phyloP scores from a whole-genome alignment of 2,888 invertebrate genomes.

The Anodontia alba region DNA sequence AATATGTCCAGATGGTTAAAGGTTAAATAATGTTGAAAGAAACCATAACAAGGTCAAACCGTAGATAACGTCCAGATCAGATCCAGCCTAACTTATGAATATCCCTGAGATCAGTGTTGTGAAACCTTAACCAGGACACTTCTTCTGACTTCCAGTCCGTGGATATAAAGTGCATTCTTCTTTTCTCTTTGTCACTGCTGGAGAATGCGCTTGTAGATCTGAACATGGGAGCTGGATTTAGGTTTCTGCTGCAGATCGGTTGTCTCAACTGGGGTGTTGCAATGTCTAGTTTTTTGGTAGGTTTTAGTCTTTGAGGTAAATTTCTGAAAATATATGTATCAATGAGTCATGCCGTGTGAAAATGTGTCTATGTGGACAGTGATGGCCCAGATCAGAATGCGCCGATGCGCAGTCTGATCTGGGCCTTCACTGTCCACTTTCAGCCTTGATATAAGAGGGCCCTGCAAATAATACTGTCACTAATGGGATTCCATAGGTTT shows the following conservation, averaged over 20 bases:
- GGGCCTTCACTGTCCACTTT: too few species aligned
- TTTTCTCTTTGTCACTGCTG: not conserved
- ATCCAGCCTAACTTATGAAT: slow-evolving; percentile 19
- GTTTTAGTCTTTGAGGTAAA: not conserved
- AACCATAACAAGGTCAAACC: too few species aligned
- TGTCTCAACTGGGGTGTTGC: not conserved
- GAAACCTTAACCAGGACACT: slow-evolving; percentile 11
- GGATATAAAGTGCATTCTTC: slow-evolving; percentile 2
- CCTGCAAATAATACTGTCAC: too few species aligned
- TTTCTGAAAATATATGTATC: not conserved
- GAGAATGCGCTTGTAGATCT: not conserved
- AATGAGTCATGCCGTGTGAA: too few species aligned
- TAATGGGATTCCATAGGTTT: too few species aligned
- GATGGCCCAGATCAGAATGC: too few species aligned
- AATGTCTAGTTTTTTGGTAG: not conserved
- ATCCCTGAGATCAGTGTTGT: slow-evolving; percentile 5
- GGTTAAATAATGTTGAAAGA: too few species aligned
- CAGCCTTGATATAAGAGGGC: too few species aligned
- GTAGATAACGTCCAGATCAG: too few species aligned
- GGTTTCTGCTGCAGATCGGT: not conserved
- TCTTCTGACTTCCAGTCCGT: slow-evolving; percentile 7
- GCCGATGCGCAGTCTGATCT: too few species aligned
- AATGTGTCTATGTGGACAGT: too few species aligned
- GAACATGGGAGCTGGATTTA: not conserved
- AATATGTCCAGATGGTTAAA: too few species aligned